These are phyloP conservation scores for Sceloporus tristichus DNA, from an alignment of 2,113 vertebrate genomes.

Conservation along the genomic window DNA sequence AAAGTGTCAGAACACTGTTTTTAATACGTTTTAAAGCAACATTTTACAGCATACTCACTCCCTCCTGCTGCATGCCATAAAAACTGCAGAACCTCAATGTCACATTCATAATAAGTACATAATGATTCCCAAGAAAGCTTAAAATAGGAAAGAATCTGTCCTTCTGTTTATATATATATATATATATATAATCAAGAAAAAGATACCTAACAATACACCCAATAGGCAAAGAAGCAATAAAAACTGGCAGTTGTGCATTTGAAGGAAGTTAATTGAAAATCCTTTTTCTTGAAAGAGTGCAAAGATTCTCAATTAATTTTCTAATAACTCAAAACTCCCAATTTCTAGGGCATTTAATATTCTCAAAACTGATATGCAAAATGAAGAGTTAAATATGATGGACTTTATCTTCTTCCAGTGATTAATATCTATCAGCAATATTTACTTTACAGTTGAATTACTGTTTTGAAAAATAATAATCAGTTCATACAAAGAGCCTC, in stretches of 20 bases:
- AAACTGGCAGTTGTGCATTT: slow-evolving; percentile 25
- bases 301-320: background rate
- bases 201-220: slow-evolving; percentile 36
- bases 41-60: slow-evolving; percentile 69
- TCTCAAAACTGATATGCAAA: slow-evolving; percentile 37
- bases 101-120: slow-evolving; percentile 68
- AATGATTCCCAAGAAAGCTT: slow-evolving; percentile 65
- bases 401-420: slow-evolving; percentile 37
- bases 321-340: background rate
- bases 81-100: slow-evolving; percentile 74
- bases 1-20: slow-evolving; percentile 74
- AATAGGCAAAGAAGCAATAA: slow-evolving; percentile 31
- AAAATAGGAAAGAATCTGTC: slow-evolving; percentile 14
- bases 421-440: slow-evolving; percentile 32
- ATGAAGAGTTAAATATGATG: slow-evolving; percentile 30
- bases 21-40: slow-evolving; percentile 75
- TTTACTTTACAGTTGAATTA: slow-evolving; percentile 43
- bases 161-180: background rate
- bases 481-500: slow-evolving; percentile 6
- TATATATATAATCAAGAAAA: background rate
- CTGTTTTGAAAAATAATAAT: slow-evolving; percentile 34
- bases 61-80: slow-evolving; percentile 67
- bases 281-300: background rate
- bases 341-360: slow-evolving; percentile 17
- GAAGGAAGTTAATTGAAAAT: slow-evolving; percentile 39